Conservation (phyloP, 2,888 invertebrate species). For the Papilio protenor region DNA sequence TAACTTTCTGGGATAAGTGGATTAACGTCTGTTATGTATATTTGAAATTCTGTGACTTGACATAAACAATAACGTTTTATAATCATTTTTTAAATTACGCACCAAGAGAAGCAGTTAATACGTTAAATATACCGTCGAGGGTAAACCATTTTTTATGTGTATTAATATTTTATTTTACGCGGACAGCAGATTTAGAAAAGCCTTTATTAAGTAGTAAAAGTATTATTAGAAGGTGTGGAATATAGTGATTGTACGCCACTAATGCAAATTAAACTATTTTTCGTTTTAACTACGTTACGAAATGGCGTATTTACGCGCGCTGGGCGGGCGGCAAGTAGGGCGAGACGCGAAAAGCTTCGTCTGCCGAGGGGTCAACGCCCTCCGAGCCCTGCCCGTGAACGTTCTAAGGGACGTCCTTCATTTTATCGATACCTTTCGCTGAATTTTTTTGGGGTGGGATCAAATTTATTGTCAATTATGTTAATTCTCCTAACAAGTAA, state of each 20-base stretch:
- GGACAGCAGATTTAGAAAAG: neutral
- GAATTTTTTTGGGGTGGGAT: conserved; percentile 47
- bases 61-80: neutral
- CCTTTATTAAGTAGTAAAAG: neutral
- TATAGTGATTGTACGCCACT: neutral
- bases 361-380: conserved; percentile 77
- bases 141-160: neutral
- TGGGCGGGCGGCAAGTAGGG: conserved; percentile 79
- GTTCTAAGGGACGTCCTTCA: conserved; percentile 72
- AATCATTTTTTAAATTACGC: neutral
- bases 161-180: conserved; percentile 4
- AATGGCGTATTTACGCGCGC: conserved; percentile 59
- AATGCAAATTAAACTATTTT: conserved; percentile 32
- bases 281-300: conserved; percentile 39
- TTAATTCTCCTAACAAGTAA: neutral
- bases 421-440: conserved; percentile 72
- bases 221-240: neutral
- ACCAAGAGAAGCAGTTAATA: neutral
- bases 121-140: neutral
- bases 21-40: neutral
- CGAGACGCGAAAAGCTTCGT: conserved; percentile 80
- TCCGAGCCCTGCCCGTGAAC: conserved; percentile 80
- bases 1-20: neutral
- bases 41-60: neutral
- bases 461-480: conserved; percentile 25